These are phyloP conservation scores for Eupeodes corollae DNA, from an alignment of 1,140 invertebrate species.

Conservation along the genomic window DNA sequence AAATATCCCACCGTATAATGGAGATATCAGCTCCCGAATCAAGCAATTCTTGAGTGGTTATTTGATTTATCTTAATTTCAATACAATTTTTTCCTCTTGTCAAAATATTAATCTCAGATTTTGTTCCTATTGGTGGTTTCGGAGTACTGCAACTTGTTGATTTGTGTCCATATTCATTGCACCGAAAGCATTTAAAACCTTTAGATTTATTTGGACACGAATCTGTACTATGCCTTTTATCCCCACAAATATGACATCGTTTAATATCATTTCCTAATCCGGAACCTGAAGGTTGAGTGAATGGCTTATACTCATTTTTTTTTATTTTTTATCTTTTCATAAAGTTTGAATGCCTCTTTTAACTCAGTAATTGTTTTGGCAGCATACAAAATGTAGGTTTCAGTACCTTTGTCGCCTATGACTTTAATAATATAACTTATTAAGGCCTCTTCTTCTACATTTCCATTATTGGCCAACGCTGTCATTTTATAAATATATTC, in stretches of 20 bases:
- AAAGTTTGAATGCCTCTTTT: conserved; percentile 5
- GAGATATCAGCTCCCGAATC: not conserved
- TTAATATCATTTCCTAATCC: not conserved
- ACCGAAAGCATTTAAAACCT: not conserved
- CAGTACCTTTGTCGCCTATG: not conserved
- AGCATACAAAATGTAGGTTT: conserved; percentile 6
- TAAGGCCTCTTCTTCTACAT: not conserved
- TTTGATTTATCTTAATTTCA: not conserved
- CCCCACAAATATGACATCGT: conserved; percentile 4
- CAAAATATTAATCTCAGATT: not conserved
- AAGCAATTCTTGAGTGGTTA: not conserved
- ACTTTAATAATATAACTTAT: conserved; percentile 3
- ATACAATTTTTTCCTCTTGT: not conserved
- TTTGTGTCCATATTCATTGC: not conserved
- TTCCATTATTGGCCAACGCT: not conserved
- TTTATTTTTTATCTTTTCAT: not conserved
- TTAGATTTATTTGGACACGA: not conserved
- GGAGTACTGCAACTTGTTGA: not conserved
- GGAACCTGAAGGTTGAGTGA: not conserved
- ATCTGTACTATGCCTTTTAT: conserved; percentile 1
- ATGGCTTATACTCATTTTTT: not conserved
- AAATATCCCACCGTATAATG: not conserved
- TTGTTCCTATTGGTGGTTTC: too few relatives aligned
- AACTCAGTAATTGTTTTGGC: conserved; percentile 6
- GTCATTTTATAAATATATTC: conserved; percentile 8